Percentiles rank a stretch among this genome's conserved stretches.
Conservation (phyloP, 2,888 invertebrate species). For the Drosophila mimetica region DNA sequence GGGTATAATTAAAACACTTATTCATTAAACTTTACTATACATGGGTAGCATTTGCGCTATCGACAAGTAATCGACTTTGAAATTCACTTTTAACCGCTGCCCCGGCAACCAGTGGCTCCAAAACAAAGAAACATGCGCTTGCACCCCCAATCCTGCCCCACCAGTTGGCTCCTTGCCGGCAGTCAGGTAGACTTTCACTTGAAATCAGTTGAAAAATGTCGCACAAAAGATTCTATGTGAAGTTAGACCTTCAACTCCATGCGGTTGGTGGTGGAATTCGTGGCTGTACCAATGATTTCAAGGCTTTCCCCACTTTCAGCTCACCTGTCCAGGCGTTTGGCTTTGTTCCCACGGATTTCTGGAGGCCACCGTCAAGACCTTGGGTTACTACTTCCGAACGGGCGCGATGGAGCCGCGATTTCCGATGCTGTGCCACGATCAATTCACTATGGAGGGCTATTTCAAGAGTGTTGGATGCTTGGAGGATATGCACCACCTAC, state of each 20-base stretch:
- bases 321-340: slow-evolving; percentile 84
- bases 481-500: slow-evolving; percentile 70
- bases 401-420: slow-evolving; percentile 83
- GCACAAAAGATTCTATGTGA: slow-evolving; percentile 75
- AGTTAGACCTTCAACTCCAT: slow-evolving; percentile 81
- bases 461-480: slow-evolving; percentile 75
- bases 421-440: slow-evolving; percentile 83
- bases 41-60: no score
- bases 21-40: no score
- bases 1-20: no score
- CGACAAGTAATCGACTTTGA: slow-evolving; percentile 37
- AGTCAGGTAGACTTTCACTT: slow-evolving; percentile 24
- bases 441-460: slow-evolving; percentile 83
- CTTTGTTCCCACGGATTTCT: slow-evolving; percentile 82
- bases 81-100: slow-evolving; percentile 39
- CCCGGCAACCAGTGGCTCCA: slow-evolving; percentile 60
- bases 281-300: background rate
- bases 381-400: slow-evolving; percentile 83
- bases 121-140: slow-evolving; percentile 53
- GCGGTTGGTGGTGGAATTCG: slow-evolving; percentile 70
- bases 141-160: slow-evolving; percentile 40
- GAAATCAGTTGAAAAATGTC: slow-evolving; percentile 43
- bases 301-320: slow-evolving; percentile 53
- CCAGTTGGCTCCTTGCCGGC: slow-evolving; percentile 8
- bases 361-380: slow-evolving; percentile 82